Percentiles rank a stretch among this genome's conserved stretches.
phyloP scores from a whole-genome alignment of 1,140 invertebrate genomes.

The Drosophila quadrilineata region DNA sequence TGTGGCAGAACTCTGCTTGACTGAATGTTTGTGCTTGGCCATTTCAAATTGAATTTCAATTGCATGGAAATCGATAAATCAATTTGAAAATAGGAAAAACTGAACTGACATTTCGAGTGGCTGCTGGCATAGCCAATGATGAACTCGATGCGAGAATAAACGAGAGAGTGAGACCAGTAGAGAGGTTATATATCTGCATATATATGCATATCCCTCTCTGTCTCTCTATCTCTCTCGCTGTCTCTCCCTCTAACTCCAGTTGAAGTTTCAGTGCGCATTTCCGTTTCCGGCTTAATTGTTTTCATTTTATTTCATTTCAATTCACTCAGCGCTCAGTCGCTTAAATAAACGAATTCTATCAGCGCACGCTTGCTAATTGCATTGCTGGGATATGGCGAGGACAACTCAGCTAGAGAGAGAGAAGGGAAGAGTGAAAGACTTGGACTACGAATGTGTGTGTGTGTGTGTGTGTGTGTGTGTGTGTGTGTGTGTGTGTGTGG shows the following conservation, averaged over 20 bases:
- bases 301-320: constrained; percentile 53
- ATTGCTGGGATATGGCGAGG: constrained; percentile 6
- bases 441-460: background rate
- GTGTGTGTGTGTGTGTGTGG: no score
- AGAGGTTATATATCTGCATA: background rate
- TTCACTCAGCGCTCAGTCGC: constrained; percentile 8
- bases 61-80: constrained; percentile 60
- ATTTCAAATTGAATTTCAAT: constrained; percentile 53
- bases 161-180: background rate
- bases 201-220: constrained; percentile 1
- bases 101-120: constrained; percentile 34
- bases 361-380: constrained; percentile 19
- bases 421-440: constrained; percentile 7
- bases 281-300: constrained; percentile 57
- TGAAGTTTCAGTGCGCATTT: constrained; percentile 34
- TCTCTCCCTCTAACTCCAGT: background rate
- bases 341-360: constrained; percentile 44
- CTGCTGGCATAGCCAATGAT: constrained; percentile 10
- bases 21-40: constrained; percentile 41
- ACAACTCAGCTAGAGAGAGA: no score
- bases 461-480: constrained; percentile 8
- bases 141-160: background rate
- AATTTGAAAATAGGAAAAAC: no score
- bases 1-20: background rate
- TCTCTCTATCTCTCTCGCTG: background rate